Base-by-base conservation (phyloP, 2,113 vertebrate genomes). In the Oceanites oceanicus region DNA sequence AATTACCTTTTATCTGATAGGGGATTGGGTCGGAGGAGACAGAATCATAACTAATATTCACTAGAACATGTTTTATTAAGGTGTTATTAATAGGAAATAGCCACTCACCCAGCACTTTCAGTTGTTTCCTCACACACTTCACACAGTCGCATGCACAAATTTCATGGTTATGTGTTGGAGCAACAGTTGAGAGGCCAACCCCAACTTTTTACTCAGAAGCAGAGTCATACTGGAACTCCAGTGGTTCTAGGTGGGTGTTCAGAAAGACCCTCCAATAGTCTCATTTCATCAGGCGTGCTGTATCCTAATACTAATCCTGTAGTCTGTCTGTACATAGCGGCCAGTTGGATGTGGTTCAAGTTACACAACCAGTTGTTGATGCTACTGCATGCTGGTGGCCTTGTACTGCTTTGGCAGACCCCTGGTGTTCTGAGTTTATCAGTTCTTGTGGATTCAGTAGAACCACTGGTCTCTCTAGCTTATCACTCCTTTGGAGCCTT, bases 241-340 rank as follows among this genome's bases (percentile, higher is more conserved):
- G 44, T 44, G 13, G 13, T 73, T 90, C 30, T 80, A 6, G 7
- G 1, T n/a, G 40, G 17, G 1, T 85, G 52, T 92, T 94, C 53
- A 55, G 36, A 58, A 79, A 40, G 44, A 61, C 34, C 5, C 17
- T 88, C 9, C n/a, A 23, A 5, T 11, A 42, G 29, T 36, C 50
- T 70, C 4, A 4, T 73, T 61, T 62, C 4, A 6, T 55, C 30
- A 13, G 5, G 0, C 71, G 11, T 66, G n/a, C 45, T 45, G 32
- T n/a, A n/a, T n/a, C n/a, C n/a, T n/a, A n/a, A n/a, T n/a, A n/a
- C n/a, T 90, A 76, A 44, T 72, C 36, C 44, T 56, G 5, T 71
- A 50, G 23, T 25, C 15, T 38, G 7, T 59, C 10, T 58, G 22
- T 73, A 8, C 0, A 0, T n/a, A 49, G 36, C 29, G 71, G 34